Conservation (phyloP, 2,113 vertebrate species). For the Hippopotamus amphibius region DNA sequence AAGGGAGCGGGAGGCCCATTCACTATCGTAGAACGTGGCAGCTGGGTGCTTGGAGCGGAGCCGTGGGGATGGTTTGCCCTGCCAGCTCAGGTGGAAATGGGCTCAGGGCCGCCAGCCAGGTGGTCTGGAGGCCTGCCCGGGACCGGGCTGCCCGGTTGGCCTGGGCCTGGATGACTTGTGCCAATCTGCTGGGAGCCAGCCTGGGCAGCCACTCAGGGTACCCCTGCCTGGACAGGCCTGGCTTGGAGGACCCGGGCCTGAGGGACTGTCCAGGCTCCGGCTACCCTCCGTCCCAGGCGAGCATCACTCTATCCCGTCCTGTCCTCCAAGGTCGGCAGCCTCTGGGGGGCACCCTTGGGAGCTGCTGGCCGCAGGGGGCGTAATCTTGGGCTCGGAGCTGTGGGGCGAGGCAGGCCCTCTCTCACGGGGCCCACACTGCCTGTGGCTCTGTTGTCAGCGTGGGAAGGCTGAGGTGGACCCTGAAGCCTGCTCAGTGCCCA, state of each 20-base stretch:
- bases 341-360: not conserved
- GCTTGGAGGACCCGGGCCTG: not conserved
- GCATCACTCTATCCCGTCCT: not conserved
- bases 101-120: conserved; percentile 25
- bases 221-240: not conserved
- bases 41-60: not conserved
- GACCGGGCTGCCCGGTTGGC: not conserved
- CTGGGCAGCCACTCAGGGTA: not conserved
- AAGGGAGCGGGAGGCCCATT: conserved; percentile 41
- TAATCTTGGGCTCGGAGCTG: not conserved
- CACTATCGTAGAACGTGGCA: not conserved
- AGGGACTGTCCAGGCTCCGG: not conserved
- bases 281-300: not conserved
- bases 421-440: too few relatives aligned
- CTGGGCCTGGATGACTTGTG: not conserved
- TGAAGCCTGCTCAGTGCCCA: not conserved
- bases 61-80: not conserved
- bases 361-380: not conserved
- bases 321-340: not conserved
- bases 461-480: not conserved
- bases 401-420: not conserved
- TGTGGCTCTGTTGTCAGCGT: not conserved
- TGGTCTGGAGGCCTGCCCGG: conserved; percentile 50
- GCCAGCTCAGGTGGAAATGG: conserved; percentile 40
- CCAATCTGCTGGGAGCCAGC: not conserved